Evolutionary conservation across 2,888 invertebrate species (phyloP).

Genomic region (Phyllotreta cruciferae): DNA sequence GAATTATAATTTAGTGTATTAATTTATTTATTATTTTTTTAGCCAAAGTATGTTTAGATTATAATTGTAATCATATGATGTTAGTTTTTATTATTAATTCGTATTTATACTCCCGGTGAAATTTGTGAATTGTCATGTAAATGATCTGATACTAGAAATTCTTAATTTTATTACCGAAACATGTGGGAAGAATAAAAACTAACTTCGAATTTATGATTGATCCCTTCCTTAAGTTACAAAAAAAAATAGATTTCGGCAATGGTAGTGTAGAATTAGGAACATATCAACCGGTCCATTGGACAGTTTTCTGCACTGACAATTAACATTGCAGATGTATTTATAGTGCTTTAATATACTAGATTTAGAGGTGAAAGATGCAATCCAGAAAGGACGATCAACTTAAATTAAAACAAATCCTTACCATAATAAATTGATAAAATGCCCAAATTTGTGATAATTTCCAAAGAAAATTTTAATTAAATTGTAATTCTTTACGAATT

Average conservation of each 20-base stretch:
- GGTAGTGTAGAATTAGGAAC: constrained; percentile 56
- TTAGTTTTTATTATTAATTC: not conserved
- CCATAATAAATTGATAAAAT: not conserved
- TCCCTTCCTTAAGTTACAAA: constrained; percentile 15
- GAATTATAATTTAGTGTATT: constrained; percentile 11
- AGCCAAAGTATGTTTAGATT: constrained; percentile 16
- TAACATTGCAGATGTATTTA: constrained; percentile 58
- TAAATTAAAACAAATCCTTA: not conserved
- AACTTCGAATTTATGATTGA: not conserved
- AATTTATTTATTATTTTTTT: constrained; percentile 15
- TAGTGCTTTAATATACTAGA: constrained; percentile 57
- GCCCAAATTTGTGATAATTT: not conserved
- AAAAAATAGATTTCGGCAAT: constrained; percentile 44
- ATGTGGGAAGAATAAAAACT: too few relatives aligned
- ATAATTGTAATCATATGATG: not conserved
- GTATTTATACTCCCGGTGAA: too few relatives aligned
- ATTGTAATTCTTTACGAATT: too few relatives aligned
- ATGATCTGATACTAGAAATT: too few relatives aligned
- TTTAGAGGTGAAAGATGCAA: constrained; percentile 22
- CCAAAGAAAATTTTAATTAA: constrained; percentile 17
- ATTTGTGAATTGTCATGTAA: too few relatives aligned
- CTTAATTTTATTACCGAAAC: too few relatives aligned
- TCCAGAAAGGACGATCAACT: constrained; percentile 10
- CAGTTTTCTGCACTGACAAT: constrained; percentile 55
- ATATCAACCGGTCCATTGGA: constrained; percentile 56